phyloP scores from a whole-genome alignment of 2,797 vertebrate species.

The Acanthurus tractus region DNA sequence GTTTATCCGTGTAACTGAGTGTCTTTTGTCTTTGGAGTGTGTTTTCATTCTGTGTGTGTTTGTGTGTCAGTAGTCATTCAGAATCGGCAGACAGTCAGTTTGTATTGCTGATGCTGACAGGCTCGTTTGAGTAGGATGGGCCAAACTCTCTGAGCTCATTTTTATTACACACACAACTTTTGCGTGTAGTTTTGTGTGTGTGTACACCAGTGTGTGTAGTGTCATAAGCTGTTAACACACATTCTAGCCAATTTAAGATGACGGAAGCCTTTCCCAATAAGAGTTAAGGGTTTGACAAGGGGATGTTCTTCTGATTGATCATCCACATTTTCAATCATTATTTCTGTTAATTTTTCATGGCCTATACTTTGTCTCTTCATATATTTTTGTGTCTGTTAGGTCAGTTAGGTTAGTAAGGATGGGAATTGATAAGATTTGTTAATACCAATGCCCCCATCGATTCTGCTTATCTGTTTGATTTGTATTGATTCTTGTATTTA shows the following conservation, averaged over 20 bases:
- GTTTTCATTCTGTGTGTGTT: conserved; percentile 11
- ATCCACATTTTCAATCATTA: background rate
- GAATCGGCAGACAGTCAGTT: conserved; percentile 59
- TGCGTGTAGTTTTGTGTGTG: conserved; percentile 22
- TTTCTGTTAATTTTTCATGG: background rate
- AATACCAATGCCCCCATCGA: too few relatives aligned
- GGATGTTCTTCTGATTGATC: conserved; percentile 31
- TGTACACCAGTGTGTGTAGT: conserved; percentile 27
- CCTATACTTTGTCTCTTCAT: background rate
- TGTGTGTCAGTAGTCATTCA: conserved; percentile 70
- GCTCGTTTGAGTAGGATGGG: conserved; percentile 58
- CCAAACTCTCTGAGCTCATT: conserved; percentile 65
- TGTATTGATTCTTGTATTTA: too few relatives aligned
- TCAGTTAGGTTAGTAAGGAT: background rate
- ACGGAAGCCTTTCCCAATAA: conserved; percentile 35
- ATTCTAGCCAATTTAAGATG: conserved; percentile 47
- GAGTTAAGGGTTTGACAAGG: conserved; percentile 50
- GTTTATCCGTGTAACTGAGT: conserved; percentile 37
- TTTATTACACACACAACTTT: conserved; percentile 54
- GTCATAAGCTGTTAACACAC: conserved; percentile 55
- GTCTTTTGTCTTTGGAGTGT: conserved; percentile 16
- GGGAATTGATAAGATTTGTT: too few relatives aligned
- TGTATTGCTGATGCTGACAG: conserved; percentile 70
- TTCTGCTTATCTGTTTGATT: too few relatives aligned
- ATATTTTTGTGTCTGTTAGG: background rate